These are phyloP conservation scores for Ashinkailepas kermadecensis DNA, from an alignment of 2,888 invertebrate genomes.

Conservation along the genomic window DNA sequence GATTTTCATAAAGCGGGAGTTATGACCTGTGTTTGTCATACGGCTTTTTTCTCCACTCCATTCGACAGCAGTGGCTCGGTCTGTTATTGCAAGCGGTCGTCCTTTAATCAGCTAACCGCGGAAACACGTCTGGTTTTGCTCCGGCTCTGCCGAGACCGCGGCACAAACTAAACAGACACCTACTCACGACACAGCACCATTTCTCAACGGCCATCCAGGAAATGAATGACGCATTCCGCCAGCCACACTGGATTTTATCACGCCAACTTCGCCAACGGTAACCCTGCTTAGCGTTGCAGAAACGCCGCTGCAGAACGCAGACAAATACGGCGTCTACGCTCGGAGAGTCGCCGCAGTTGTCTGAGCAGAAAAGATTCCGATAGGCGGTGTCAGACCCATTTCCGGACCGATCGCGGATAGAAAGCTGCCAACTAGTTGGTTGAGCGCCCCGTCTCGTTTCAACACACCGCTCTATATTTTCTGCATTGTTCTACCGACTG, in stretches of 20 bases:
- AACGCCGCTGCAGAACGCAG: neutral
- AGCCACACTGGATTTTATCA: neutral
- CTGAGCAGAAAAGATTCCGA: too few species aligned
- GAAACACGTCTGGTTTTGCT: neutral
- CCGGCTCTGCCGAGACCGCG: neutral
- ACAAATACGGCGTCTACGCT: neutral
- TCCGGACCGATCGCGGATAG: too few species aligned
- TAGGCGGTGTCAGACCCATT: too few species aligned
- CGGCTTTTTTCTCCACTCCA: neutral
- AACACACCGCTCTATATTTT: neutral
- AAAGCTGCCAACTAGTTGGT: too few species aligned
- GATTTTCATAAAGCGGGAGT: slow-evolving; percentile 22
- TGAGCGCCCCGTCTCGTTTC: neutral
- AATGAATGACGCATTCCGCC: slow-evolving; percentile 11
- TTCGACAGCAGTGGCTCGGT: neutral
- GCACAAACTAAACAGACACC: slow-evolving; percentile 9
- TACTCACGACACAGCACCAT: neutral
- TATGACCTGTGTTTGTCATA: slow-evolving; percentile 22
- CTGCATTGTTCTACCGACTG: neutral
- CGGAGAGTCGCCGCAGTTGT: too few species aligned
- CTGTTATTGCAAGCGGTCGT: slow-evolving; percentile 4
- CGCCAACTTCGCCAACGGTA: neutral
- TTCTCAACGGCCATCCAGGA: slow-evolving; percentile 8
- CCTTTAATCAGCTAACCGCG: slow-evolving; percentile 14
- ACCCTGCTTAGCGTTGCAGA: neutral